A percentile compares a stretch with the other conserved stretches of the same genome.
These are phyloP conservation scores for Piprites chloris DNA, from an alignment of 2,113 vertebrate species.

Conservation along the genomic window DNA sequence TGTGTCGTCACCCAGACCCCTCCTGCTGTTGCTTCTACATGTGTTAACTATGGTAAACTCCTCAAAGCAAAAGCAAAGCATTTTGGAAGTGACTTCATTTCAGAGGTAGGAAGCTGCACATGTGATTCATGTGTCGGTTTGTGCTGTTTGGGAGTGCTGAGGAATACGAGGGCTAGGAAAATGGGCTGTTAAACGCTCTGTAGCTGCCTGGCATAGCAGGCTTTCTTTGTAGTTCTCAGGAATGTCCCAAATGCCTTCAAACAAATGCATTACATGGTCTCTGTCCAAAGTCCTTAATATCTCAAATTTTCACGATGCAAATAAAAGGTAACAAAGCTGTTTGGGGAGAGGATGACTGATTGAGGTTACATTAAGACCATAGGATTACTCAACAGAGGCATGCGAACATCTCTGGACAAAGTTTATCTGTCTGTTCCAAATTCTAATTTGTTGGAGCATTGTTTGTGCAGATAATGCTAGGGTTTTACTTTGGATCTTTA, in stretches of 20 bases:
- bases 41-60: neutral
- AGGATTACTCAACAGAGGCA: constrained; percentile 7
- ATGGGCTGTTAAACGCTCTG: neutral
- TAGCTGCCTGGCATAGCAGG: constrained; percentile 1
- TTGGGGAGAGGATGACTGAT: neutral
- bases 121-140: neutral
- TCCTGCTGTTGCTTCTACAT: neutral
- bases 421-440: constrained; percentile 59
- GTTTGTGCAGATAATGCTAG: constrained; percentile 52
- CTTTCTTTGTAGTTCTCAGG: neutral
- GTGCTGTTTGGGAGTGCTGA: neutral
- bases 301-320: neutral
- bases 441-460: constrained; percentile 55
- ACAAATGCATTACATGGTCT: constrained; percentile 27
- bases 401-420: constrained; percentile 2
- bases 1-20: neutral
- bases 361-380: neutral
- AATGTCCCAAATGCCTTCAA: constrained; percentile 1
- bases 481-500: constrained; percentile 42
- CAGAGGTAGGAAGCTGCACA: neutral
- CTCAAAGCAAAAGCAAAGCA: neutral
- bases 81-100: constrained; percentile 1
- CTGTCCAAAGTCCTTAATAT: constrained; percentile 46
- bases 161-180: neutral
- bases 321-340: constrained; percentile 2